Evolutionary conservation across 2,797 vertebrate genomes (phyloP).

Genomic region (Microchirus variegatus): DNA sequence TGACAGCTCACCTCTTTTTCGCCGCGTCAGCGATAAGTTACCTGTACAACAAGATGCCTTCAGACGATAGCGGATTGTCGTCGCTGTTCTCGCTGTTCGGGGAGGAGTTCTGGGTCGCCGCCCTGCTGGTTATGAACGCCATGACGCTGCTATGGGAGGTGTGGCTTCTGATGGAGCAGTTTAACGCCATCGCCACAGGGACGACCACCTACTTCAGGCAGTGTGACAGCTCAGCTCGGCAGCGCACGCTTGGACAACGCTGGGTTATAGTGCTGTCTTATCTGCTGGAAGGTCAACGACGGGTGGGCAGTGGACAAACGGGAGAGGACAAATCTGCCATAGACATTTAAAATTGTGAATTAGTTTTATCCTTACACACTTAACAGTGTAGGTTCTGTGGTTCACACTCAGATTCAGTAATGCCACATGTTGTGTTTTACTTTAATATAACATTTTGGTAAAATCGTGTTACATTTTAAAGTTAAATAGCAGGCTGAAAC

Average conservation of each 20-base stretch:
- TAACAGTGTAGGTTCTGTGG: slow-evolving; percentile 20
- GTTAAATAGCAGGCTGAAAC: slow-evolving; percentile 15
- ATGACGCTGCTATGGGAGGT: slow-evolving; percentile 80
- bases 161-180: slow-evolving; percentile 83
- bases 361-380: slow-evolving; percentile 14
- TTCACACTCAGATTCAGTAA: slow-evolving; percentile 30
- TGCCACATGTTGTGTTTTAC: slow-evolving; percentile 46
- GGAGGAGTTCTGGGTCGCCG: slow-evolving; percentile 80
- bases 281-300: slow-evolving; percentile 74
- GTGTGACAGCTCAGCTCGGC: slow-evolving; percentile 29
- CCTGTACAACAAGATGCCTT: slow-evolving; percentile 55
- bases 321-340: slow-evolving; percentile 57
- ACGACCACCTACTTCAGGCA: slow-evolving; percentile 80
- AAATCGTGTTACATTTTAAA: slow-evolving; percentile 54
- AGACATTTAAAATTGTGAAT: slow-evolving; percentile 66
- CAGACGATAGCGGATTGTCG: slow-evolving; percentile 25
- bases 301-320: slow-evolving; percentile 29
- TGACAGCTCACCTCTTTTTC: slow-evolving; percentile 78
- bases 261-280: slow-evolving; percentile 69
- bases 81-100: slow-evolving; percentile 60
- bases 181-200: slow-evolving; percentile 74
- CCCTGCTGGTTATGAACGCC: slow-evolving; percentile 75
- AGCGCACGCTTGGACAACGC: slow-evolving; percentile 63
- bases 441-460: slow-evolving; percentile 39
- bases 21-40: slow-evolving; percentile 65